phyloP scores from a whole-genome alignment of 2,888 invertebrate genomes.

The Entomobrya proxima region DNA sequence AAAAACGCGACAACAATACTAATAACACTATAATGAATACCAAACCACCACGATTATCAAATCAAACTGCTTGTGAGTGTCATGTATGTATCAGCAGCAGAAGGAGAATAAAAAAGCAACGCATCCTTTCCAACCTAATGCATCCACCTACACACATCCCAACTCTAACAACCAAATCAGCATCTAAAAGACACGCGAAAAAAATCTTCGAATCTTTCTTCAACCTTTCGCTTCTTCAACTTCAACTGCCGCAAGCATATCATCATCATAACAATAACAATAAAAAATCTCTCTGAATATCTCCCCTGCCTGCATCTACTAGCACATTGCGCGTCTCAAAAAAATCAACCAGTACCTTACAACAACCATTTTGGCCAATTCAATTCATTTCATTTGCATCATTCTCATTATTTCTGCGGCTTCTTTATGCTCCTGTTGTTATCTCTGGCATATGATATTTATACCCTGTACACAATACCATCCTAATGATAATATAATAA shows the following conservation, averaged over 20 bases:
- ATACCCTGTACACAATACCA: no score
- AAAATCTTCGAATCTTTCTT: no score
- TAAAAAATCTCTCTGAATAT: conserved; percentile 5
- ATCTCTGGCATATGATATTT: no score
- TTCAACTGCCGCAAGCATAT: conserved; percentile 2
- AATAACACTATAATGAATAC: conserved; percentile 12
- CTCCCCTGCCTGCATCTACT: background rate
- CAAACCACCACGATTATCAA: conserved; percentile 9
- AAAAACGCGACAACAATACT: background rate
- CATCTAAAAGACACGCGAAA: no score
- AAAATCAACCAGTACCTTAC: no score
- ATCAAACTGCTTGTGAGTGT: background rate
- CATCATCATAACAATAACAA: conserved; percentile 29
- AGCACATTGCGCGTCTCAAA: no score
- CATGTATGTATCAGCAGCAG: background rate
- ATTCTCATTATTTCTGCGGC: background rate
- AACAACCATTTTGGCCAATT: background rate
- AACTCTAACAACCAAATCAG: background rate
- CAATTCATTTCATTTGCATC: conserved; percentile 5
- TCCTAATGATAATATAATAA: no score
- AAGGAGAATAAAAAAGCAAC: no score
- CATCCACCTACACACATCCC: background rate
- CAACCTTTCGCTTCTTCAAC: background rate
- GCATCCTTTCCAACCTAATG: no score
- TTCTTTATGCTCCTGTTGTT: background rate